Percentiles rank a stretch among this genome's conserved stretches.
Conservation (phyloP, 2,797 vertebrate genomes). For the Chaetophractus vellerosus region DNA sequence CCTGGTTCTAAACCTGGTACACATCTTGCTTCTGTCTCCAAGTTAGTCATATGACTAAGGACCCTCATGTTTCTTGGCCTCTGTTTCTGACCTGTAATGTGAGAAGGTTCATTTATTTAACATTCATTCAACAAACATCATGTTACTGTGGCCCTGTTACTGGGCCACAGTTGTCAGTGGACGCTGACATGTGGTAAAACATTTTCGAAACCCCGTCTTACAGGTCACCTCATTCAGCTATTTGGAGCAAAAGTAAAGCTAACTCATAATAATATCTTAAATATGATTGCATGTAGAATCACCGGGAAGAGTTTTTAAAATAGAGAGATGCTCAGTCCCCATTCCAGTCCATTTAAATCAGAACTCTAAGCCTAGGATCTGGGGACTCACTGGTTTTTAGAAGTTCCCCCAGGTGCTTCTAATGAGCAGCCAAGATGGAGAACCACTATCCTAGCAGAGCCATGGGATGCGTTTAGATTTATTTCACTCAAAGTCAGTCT, state of each 20-base stretch:
- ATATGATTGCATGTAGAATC: neutral
- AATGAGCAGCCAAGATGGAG: neutral
- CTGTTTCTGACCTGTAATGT: neutral
- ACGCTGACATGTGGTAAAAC: neutral
- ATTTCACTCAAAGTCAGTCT: constrained; percentile 1
- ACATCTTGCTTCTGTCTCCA: neutral
- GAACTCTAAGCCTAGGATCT: neutral
- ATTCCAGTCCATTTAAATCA: neutral
- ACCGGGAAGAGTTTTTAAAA: neutral
- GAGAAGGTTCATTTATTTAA: neutral
- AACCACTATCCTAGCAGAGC: neutral
- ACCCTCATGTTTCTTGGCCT: neutral
- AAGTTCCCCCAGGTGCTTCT: neutral
- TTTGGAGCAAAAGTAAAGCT: neutral
- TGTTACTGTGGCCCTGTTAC: neutral
- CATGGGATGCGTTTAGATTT: too few relatives aligned
- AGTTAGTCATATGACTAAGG: neutral
- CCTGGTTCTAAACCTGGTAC: neutral
- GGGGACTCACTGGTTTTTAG: neutral
- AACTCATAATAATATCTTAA: neutral
- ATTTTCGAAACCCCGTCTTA: neutral
- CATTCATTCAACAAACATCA: neutral
- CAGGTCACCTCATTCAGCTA: fast-evolving
- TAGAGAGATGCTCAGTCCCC: neutral
- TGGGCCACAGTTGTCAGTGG: neutral